Percentiles rank a stretch among this genome's conserved stretches.
These are phyloP conservation scores for Enhydra lutris DNA, from an alignment of 2,113 vertebrate genomes.

Conservation along the genomic window DNA sequence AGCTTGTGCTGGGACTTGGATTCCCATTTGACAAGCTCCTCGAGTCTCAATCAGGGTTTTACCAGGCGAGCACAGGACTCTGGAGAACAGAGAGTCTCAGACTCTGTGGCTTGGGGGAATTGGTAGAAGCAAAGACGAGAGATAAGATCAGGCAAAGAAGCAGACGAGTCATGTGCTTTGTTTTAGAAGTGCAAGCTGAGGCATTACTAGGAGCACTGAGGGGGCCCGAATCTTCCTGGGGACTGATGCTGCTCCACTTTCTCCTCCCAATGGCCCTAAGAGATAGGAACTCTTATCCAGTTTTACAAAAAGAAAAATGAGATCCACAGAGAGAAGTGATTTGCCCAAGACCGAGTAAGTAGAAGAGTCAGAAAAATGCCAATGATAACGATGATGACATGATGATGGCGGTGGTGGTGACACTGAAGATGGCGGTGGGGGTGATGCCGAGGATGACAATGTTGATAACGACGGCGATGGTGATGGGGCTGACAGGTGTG, in stretches of 20 bases:
- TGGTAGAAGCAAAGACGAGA: neutral
- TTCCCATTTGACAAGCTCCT: neutral
- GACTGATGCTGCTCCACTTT: too few species aligned
- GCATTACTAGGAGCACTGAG: accelerated
- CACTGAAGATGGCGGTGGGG: neutral
- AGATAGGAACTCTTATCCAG: accelerated
- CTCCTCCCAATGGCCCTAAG: neutral
- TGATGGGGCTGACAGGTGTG: neutral
- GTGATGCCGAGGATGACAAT: accelerated
- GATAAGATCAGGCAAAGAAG: neutral
- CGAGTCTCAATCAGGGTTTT: neutral
- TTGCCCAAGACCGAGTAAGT: neutral
- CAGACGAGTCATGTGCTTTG: neutral
- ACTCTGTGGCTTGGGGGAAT: neutral
- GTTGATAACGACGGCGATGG: accelerated
- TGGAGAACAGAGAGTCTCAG: too few species aligned
- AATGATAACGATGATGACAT: neutral
- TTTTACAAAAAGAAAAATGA: neutral
- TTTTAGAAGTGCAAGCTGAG: neutral
- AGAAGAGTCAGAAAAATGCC: neutral
- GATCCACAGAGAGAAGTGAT: neutral
- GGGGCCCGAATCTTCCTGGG: accelerated
- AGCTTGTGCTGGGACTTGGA: neutral
- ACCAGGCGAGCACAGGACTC: neutral
- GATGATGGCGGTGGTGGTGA: neutral